These are phyloP conservation scores for Cottoperca gobio DNA, from an alignment of 2,797 vertebrate species.

Conservation along the genomic window DNA sequence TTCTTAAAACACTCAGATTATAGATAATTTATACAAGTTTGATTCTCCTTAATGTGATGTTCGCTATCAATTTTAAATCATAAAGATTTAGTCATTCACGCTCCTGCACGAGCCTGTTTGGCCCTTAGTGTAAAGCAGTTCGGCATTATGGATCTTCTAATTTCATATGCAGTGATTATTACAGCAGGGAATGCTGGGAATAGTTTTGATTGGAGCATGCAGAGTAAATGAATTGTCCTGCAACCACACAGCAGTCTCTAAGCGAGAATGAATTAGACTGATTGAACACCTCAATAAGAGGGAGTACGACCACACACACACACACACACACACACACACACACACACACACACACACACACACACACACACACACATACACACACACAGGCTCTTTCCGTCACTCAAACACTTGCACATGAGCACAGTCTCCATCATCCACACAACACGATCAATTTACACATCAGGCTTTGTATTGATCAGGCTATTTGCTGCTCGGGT, in stretches of 20 bases:
- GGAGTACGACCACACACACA: slow-evolving; percentile 53
- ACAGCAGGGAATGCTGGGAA: slow-evolving; percentile 82
- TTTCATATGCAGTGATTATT: slow-evolving; percentile 83
- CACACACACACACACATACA: slow-evolving; percentile 4
- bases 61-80: not conserved
- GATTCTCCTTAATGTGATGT: not conserved
- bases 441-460: slow-evolving; percentile 83
- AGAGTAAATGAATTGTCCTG: slow-evolving; percentile 86
- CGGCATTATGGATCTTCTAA: slow-evolving; percentile 71
- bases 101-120: slow-evolving; percentile 5
- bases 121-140: slow-evolving; percentile 53
- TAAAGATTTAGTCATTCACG: slow-evolving; percentile 10
- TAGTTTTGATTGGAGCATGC: slow-evolving; percentile 85
- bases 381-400: slow-evolving; percentile 18
- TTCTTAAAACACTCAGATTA: not conserved
- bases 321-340: slow-evolving; percentile 13
- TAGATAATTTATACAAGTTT: not conserved
- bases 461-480: slow-evolving; percentile 85
- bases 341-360: slow-evolving; percentile 9
- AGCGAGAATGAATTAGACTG: slow-evolving; percentile 85
- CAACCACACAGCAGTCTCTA: slow-evolving; percentile 82
- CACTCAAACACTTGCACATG: slow-evolving; percentile 58
- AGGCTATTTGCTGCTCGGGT: slow-evolving; percentile 79
- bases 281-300: slow-evolving; percentile 87
- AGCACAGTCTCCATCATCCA: slow-evolving; percentile 42